Evolutionary conservation across 2,113 vertebrate genomes (phyloP).

Genomic region (Plecturocebus donacophilus): DNA sequence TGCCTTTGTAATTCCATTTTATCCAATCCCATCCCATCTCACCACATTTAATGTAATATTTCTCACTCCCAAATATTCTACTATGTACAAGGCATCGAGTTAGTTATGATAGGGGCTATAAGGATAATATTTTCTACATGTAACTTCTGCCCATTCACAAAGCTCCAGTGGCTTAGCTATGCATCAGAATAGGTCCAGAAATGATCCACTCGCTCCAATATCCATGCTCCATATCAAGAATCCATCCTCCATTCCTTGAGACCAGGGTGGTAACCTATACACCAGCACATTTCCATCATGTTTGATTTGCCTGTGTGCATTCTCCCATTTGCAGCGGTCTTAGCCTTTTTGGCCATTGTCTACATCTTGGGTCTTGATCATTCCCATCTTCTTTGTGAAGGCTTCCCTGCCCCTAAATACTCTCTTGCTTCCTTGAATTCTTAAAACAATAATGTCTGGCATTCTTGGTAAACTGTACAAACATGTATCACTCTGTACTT

Average conservation of each 20-base stretch:
- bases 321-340: neutral
- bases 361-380: neutral
- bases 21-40: neutral
- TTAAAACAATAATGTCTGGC: neutral
- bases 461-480: neutral
- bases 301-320: neutral
- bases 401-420: neutral
- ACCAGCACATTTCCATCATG: fast-evolving
- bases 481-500: neutral
- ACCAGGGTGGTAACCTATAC: fast-evolving
- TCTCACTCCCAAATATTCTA: neutral
- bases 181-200: neutral
- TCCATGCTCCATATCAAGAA: neutral
- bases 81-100: neutral
- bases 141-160: neutral
- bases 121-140: neutral
- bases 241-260: neutral
- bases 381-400: neutral
- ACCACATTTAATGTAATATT: neutral
- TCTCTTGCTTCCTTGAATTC: neutral
- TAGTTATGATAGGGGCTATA: neutral
- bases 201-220: neutral
- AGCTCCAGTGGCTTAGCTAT: neutral
- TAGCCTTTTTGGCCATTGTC: neutral
- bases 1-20: neutral